Conservation (phyloP, 2,797 vertebrate species). For the Malacoraja senta region DNA sequence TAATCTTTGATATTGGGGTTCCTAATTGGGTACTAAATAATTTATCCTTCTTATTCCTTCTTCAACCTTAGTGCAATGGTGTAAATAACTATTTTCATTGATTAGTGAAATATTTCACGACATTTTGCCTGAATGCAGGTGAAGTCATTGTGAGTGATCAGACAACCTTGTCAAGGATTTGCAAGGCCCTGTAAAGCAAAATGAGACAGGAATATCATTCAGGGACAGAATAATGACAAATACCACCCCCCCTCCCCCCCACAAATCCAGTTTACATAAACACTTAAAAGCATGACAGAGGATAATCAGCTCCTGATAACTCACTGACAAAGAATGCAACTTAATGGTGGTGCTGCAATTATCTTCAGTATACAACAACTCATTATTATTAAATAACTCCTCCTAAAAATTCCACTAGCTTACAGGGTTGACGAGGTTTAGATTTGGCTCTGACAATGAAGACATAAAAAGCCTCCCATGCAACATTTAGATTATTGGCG, state of each 20-base stretch:
- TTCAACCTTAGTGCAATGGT: background rate
- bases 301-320: background rate
- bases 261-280: background rate
- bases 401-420: background rate
- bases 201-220: background rate
- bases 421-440: background rate
- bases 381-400: background rate
- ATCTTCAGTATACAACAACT: background rate
- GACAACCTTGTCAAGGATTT: background rate
- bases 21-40: background rate
- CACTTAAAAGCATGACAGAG: background rate
- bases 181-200: background rate
- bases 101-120: background rate
- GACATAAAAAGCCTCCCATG: background rate
- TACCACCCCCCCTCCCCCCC: no score
- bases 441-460: background rate
- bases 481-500: background rate
- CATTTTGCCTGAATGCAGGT: background rate
- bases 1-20: background rate
- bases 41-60: background rate
- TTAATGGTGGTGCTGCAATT: background rate
- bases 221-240: background rate
- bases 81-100: background rate
- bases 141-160: background rate
- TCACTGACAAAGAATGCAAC: background rate